Percentiles rank a stretch among this genome's conserved stretches.
These are phyloP conservation scores for Scarus forsteni DNA, from an alignment of 2,797 vertebrate species.

Conservation along the genomic window DNA sequence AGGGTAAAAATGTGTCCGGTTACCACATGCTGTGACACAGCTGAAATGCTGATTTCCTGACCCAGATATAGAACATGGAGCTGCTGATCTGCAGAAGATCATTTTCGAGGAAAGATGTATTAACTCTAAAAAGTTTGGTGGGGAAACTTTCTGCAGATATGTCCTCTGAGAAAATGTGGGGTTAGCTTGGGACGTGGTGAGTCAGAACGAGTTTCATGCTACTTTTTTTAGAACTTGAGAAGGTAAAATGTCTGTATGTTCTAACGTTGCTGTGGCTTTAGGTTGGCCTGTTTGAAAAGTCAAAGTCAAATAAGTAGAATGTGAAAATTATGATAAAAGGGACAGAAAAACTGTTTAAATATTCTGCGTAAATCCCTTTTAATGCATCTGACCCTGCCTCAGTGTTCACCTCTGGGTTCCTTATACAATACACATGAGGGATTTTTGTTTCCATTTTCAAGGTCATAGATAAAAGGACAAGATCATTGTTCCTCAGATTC, in stretches of 20 bases:
- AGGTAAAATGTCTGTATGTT: not conserved
- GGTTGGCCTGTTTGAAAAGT: no score
- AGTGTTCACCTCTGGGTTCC: no score
- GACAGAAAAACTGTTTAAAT: no score
- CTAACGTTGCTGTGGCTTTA: no score
- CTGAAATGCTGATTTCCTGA: conserved; percentile 37
- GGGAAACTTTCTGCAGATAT: conserved; percentile 16
- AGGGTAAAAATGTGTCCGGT: conserved; percentile 9
- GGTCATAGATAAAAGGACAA: no score
- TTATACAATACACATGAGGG: no score
- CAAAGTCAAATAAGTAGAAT: no score
- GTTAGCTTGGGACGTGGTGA: not conserved
- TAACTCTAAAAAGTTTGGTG: conserved; percentile 11
- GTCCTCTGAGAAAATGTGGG: conserved; percentile 2
- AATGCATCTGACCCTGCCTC: no score
- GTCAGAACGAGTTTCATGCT: not conserved
- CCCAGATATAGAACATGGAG: conserved; percentile 27
- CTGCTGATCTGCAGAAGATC: conserved; percentile 22
- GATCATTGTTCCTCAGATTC: no score
- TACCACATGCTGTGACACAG: conserved; percentile 12
- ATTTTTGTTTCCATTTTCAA: no score
- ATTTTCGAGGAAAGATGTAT: conserved; percentile 17
- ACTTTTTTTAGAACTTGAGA: not conserved
- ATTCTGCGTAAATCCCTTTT: no score
- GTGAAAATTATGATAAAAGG: no score